A percentile compares a stretch with the other conserved stretches of the same genome.
These are phyloP conservation scores for Poecilia wingei DNA, from an alignment of 2,797 vertebrate genomes.

Conservation along the genomic window DNA sequence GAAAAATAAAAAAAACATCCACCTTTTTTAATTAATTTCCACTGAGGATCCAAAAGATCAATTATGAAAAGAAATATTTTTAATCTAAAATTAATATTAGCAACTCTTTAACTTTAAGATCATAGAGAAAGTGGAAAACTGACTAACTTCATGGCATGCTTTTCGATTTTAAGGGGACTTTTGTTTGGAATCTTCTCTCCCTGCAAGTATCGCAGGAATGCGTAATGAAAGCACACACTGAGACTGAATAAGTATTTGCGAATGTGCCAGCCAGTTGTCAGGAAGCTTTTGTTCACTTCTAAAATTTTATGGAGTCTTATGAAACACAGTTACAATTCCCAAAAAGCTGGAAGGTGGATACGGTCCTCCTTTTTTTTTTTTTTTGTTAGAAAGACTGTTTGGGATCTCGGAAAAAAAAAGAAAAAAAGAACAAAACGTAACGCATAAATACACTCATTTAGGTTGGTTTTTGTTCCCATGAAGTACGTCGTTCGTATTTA, in stretches of 20 bases:
- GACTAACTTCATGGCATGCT: slow-evolving; percentile 48
- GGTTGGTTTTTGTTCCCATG: neutral
- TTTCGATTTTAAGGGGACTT: slow-evolving; percentile 61
- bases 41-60: slow-evolving; percentile 13
- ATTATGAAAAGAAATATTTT: slow-evolving; percentile 31
- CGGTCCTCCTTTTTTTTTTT: slow-evolving; percentile 7
- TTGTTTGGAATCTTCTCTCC: slow-evolving; percentile 69
- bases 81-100: slow-evolving; percentile 11
- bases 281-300: slow-evolving; percentile 56
- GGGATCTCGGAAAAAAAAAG: slow-evolving; percentile 10
- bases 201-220: slow-evolving; percentile 71
- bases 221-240: slow-evolving; percentile 69
- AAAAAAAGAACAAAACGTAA: slow-evolving; percentile 17
- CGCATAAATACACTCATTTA: slow-evolving; percentile 7
- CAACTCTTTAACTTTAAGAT: slow-evolving; percentile 26
- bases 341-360: slow-evolving; percentile 11
- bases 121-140: slow-evolving; percentile 20
- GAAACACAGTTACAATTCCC: slow-evolving; percentile 26
- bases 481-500: neutral
- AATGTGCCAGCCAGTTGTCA: slow-evolving; percentile 64
- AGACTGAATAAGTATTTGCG: slow-evolving; percentile 64
- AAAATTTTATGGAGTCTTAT: slow-evolving; percentile 54
- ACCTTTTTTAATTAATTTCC: slow-evolving; percentile 22
- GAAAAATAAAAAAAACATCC: slow-evolving; percentile 4
- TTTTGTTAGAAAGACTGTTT: slow-evolving; percentile 6